Percentiles rank a stretch among this genome's conserved stretches.
Conservation (phyloP, 2,113 vertebrate species). For the Eretmochelys imbricata region DNA sequence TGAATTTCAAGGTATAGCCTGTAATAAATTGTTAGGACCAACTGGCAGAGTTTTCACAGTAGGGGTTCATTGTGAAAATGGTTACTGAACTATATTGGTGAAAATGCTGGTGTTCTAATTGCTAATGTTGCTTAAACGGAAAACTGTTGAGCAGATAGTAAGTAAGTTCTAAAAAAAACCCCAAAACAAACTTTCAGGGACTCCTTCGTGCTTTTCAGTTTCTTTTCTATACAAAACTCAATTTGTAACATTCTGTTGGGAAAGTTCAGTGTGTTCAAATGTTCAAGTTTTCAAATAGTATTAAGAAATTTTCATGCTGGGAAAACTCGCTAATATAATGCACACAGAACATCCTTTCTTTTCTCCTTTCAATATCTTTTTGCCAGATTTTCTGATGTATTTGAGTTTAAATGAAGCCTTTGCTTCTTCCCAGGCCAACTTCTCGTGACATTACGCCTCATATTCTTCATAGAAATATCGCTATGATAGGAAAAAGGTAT, state of each 20-base stretch:
- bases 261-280: slow-evolving; percentile 6
- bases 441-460: no score
- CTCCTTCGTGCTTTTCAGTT: slow-evolving; percentile 58
- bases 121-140: slow-evolving; percentile 54
- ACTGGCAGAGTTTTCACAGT: not conserved
- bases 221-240: slow-evolving; percentile 36
- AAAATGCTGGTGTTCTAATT: slow-evolving; percentile 55
- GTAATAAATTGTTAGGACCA: not conserved
- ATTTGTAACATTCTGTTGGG: slow-evolving; percentile 47
- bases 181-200: slow-evolving; percentile 39
- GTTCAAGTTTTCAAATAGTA: not conserved
- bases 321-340: not conserved
- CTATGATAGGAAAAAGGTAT: no score
- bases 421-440: not conserved
- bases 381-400: not conserved
- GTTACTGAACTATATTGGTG: slow-evolving; percentile 27
- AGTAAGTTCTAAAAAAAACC: not conserved
- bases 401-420: not conserved
- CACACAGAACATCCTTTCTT: slow-evolving; percentile 16
- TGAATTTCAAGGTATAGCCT: not conserved
- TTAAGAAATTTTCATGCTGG: slow-evolving; percentile 23
- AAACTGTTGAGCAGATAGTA: slow-evolving; percentile 62
- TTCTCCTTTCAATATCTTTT: slow-evolving; percentile 17
- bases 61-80: not conserved
- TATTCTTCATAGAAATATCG: no score